Base-by-base conservation (phyloP, 2,888 invertebrate genomes). In the Drosophila mercatorum region DNA sequence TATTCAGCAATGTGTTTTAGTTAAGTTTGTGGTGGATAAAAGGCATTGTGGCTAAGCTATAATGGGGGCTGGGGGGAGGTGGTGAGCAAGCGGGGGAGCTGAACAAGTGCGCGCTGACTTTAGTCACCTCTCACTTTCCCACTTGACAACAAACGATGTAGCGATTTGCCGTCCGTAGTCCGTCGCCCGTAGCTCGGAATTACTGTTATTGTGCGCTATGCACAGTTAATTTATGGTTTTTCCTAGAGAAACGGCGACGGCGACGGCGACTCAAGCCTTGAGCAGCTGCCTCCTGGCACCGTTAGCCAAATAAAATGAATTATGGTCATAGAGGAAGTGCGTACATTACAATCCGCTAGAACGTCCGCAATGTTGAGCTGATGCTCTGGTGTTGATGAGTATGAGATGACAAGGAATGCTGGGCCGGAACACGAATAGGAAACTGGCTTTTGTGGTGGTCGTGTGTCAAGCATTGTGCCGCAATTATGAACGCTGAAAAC, bases 401-500 rank as follows among this genome's bases (percentile, higher is more conserved):
- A 10, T n/a, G 26, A 5, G 38, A 26, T 26, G 40, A 70, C 73
- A 68, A 69, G 67, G 55, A 68, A 78, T 65, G 75, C 52, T 60
- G 64, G 78, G 58, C 80, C 86, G 88, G 85, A 83, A 80, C 68
- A 58, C 63, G 66, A 49, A 71, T 58, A 83, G 86, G 86, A 86
- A 86, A 66, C 80, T 81, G 73, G 68, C 83, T 84, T 84, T 88
- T 85, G 83, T 89, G 84, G 82, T 83, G 85, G 92, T 87, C 92
- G 91, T 90, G 92, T 92, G 92, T 86, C 91, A 85, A 87, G 83
- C 92, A 87, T 81, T 89, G 87, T 81, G 90, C 85, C 83, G 76
- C 90, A 91, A 91, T 91, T 91, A 91, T 91, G 76, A 83, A 91
- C 89, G 91, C 90, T 78, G 78, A 81, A 75, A 80, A 79, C 85